Base-by-base conservation (phyloP, 2,888 invertebrate genomes). In the Acheta domesticus region DNA sequence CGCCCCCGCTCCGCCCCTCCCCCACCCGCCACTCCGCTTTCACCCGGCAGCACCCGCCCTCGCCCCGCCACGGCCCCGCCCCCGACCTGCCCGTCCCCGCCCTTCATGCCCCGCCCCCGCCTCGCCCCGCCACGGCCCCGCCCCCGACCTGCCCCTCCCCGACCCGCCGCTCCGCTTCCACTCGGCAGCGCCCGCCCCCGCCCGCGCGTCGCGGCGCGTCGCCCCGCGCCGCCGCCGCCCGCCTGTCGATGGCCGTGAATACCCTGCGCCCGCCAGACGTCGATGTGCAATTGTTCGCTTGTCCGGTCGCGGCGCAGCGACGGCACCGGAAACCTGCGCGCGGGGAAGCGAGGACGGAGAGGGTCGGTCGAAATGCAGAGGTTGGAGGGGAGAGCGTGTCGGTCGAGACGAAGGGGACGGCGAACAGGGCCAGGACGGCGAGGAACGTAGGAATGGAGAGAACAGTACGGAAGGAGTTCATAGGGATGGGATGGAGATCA, bases 221-320 rank as follows among this genome's bases (percentile, higher is more conserved):
- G 50, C 50, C 50, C n/a, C n/a, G n/a, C n/a, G 62, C 62, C 36
- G n/a, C 16, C 14, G 16, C 1, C 62, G 62, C 62, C 62, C 62
- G 62, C 16, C 62, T 62, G 62, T 62, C 62, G 62, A 62, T 62
- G n/a, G 14, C 62, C 14, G 16, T 62, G 62, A 62, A 62, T 62
- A n/a, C 62, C 62, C 16, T n/a, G 16, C n/a, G 62, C 16, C 16
- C 16, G n/a, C 62, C 16, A 62, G 62, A 62, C 62, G 62, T 62
- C 62, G 62, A 62, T 62, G 62, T n/a, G 62, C 62, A 62, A 62
- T 62, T 62, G 62, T 62, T 62, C 62, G 62, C 16, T 62, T 62
- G 62, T 62, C 62, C 62, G 62, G 62, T 19, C 62, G 62, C 62
- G 62, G n/a, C 62, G 62, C 16, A 4, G 14, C 62, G 14, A 14